Evolutionary conservation across 2,113 vertebrate genomes (phyloP).

Genomic region (Clarias magur): DNA sequence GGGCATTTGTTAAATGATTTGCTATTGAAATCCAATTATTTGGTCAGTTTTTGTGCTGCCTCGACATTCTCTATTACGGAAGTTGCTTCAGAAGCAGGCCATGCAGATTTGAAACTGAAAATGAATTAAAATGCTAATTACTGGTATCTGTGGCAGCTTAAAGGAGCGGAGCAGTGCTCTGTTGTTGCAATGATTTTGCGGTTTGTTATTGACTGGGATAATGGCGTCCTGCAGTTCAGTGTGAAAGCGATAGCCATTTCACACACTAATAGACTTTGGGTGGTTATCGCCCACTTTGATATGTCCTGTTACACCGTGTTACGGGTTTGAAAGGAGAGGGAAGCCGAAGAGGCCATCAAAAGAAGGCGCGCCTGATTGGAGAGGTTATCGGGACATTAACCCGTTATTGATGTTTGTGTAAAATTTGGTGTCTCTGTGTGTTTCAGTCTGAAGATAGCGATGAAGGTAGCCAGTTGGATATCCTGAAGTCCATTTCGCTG

Average conservation of each 20-base stretch:
- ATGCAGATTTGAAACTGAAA: slow-evolving; percentile 29
- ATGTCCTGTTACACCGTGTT: slow-evolving; percentile 64
- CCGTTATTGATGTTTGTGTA: slow-evolving; percentile 36
- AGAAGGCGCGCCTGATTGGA: slow-evolving; percentile 3
- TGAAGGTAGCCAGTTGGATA: slow-evolving; percentile 79
- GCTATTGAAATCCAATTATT: slow-evolving; percentile 37
- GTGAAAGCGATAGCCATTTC: slow-evolving; percentile 73
- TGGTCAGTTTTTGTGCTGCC: slow-evolving; percentile 30
- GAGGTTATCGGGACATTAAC: slow-evolving; percentile 15
- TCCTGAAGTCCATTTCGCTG: slow-evolving; percentile 81
- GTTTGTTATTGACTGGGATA: slow-evolving; percentile 72
- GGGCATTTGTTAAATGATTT: slow-evolving; percentile 10
- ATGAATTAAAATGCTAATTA: slow-evolving; percentile 58
- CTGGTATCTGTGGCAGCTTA: slow-evolving; percentile 25
- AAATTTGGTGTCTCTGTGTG: slow-evolving; percentile 28
- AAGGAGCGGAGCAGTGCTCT: slow-evolving; percentile 20
- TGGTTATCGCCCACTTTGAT: slow-evolving; percentile 67
- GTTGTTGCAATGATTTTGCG: slow-evolving; percentile 48
- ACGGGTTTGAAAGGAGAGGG: slow-evolving; percentile 30
- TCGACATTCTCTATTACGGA: slow-evolving; percentile 30
- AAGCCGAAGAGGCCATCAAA: background rate
- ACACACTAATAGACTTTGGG: slow-evolving; percentile 76
- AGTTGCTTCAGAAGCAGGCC: slow-evolving; percentile 20
- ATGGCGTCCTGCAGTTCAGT: slow-evolving; percentile 67
- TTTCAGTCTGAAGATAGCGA: slow-evolving; percentile 83